phyloP scores from a whole-genome alignment of 2,113 vertebrate genomes.

The Urocolius indicus region DNA sequence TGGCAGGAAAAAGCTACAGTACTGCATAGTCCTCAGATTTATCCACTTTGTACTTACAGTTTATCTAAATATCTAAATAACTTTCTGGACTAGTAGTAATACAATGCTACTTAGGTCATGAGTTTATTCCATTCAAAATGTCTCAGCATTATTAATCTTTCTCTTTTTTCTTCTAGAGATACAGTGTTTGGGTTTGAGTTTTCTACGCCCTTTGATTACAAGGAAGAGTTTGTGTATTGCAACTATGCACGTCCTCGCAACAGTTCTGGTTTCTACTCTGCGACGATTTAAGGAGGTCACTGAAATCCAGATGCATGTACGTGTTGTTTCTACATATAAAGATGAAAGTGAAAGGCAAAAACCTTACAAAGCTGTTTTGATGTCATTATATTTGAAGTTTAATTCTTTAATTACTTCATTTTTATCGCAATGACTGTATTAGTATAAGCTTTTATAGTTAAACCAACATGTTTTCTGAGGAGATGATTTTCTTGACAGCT shows the following conservation, averaged over 20 bases:
- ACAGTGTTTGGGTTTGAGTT: conserved; percentile 88
- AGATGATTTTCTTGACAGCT: neutral
- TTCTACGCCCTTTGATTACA: conserved; percentile 84
- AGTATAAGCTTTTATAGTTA: neutral
- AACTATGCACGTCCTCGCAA: conserved; percentile 85
- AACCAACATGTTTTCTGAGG: neutral
- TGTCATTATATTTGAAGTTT: neutral
- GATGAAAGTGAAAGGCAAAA: neutral
- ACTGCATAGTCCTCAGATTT: neutral
- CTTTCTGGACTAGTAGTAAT: neutral
- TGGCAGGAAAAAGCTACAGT: neutral
- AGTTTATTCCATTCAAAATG: neutral
- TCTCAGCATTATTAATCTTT: neutral
- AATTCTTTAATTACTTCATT: neutral
- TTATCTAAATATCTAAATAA: neutral
- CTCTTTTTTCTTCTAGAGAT: conserved; percentile 83
- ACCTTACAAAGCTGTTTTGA: neutral
- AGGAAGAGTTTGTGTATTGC: conserved; percentile 86
- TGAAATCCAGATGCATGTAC: conserved; percentile 87
- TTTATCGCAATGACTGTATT: neutral
- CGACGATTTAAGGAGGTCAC: conserved; percentile 80
- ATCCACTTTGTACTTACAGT: neutral
- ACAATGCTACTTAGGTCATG: neutral
- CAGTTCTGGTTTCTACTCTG: conserved; percentile 84
- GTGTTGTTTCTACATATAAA: conserved; percentile 23